Evolutionary conservation across 2,113 vertebrate species (phyloP).

Genomic region (Hypocryptadius cinnamomeus): DNA sequence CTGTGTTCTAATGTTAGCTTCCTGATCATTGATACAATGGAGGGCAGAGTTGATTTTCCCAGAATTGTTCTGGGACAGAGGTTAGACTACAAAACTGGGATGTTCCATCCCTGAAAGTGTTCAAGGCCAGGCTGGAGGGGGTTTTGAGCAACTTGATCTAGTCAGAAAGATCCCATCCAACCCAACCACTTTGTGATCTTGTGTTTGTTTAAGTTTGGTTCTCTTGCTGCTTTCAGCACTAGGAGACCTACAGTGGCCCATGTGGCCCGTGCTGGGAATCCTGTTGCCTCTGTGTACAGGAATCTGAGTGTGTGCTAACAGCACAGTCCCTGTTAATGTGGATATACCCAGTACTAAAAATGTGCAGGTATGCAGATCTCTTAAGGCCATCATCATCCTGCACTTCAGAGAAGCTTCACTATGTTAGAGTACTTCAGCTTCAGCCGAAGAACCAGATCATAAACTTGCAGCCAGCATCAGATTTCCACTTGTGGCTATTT

Average conservation of each 20-base stretch:
- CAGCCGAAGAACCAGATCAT: background rate
- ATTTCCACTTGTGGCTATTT: background rate
- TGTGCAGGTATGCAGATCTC: background rate
- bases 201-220: background rate
- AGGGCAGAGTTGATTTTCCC: background rate
- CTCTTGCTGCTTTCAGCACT: background rate
- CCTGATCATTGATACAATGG: background rate
- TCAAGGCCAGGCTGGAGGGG: background rate
- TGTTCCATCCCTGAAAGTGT: background rate
- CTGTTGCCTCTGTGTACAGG: accelerated
- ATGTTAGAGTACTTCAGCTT: background rate
- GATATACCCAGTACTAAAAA: background rate
- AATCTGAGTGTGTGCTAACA: background rate
- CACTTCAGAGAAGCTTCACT: background rate
- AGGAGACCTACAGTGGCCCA: background rate
- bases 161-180: background rate
- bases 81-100: background rate
- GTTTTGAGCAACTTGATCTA: background rate
- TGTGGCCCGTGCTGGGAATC: background rate
- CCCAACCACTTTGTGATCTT: background rate
- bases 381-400: background rate
- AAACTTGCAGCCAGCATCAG: background rate
- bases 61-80: background rate
- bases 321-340: background rate
- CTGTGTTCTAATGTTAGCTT: background rate